Conservation (phyloP, 2,888 invertebrate genomes). For the Chrysotoxum bicinctum region DNA sequence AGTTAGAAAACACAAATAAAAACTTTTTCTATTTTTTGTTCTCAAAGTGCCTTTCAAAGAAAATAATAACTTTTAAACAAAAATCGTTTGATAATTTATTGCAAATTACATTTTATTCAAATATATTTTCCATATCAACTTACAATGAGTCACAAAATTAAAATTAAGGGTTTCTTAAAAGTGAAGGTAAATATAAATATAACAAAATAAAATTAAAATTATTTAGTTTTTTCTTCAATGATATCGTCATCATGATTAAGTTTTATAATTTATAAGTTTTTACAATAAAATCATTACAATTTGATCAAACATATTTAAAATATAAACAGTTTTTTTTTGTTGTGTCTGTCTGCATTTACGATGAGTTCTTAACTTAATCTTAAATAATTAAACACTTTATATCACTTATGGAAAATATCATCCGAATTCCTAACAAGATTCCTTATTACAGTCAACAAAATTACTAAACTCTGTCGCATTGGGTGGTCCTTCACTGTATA, state of each 20-base stretch:
- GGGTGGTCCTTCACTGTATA: conserved; percentile 90
- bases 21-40: no score
- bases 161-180: not conserved
- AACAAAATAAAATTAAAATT: not conserved
- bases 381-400: conserved; percentile 48
- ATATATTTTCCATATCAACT: not conserved
- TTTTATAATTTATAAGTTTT: not conserved
- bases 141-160: not conserved
- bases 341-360: not conserved
- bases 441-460: conserved; percentile 82
- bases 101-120: not conserved
- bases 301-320: not conserved
- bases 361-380: conserved; percentile 46
- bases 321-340: not conserved
- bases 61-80: no score
- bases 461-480: conserved; percentile 84
- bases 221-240: not conserved
- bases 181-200: not conserved
- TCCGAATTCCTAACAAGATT: conserved; percentile 77
- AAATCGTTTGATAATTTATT: not conserved
- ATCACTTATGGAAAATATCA: conserved; percentile 56
- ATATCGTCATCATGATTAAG: not conserved
- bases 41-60: no score
- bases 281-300: not conserved
- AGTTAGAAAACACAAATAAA: no score